These are phyloP conservation scores for Cosmia trapezina DNA, from an alignment of 2,888 invertebrate species.

Conservation along the genomic window DNA sequence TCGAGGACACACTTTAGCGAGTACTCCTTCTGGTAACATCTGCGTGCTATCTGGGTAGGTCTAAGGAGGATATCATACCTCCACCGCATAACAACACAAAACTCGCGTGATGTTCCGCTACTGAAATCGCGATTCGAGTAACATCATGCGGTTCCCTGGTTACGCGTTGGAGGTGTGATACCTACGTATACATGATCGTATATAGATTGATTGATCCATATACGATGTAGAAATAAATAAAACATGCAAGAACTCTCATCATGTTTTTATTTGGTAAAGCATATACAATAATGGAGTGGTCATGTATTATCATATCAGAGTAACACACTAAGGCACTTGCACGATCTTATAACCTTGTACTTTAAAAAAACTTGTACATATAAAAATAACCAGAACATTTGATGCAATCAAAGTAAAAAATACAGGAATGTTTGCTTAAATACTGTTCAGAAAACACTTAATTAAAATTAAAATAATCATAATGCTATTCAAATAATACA, in stretches of 20 bases:
- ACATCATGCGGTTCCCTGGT: too few relatives aligned
- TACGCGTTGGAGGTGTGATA: too few relatives aligned
- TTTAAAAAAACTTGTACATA: slow-evolving; percentile 68
- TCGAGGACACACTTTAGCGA: neutral
- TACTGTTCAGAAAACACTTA: slow-evolving; percentile 68
- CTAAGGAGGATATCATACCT: too few relatives aligned
- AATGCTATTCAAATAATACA: slow-evolving; percentile 60
- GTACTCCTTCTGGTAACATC: neutral
- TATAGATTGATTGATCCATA: too few relatives aligned
- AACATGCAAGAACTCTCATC: slow-evolving; percentile 58
- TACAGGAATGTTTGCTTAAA: slow-evolving; percentile 68
- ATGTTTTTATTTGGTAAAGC: slow-evolving; percentile 79
- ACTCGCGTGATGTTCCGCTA: too few relatives aligned
- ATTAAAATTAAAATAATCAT: slow-evolving; percentile 45
- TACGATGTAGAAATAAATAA: slow-evolving; percentile 34
- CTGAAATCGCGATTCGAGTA: too few relatives aligned
- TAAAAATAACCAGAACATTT: slow-evolving; percentile 57
- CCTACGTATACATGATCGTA: too few relatives aligned
- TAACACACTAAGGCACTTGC: slow-evolving; percentile 79
- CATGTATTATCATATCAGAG: slow-evolving; percentile 66
- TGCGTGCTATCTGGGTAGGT: neutral
- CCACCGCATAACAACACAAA: too few relatives aligned
- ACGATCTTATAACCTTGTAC: slow-evolving; percentile 72
- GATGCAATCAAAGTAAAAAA: slow-evolving; percentile 46
- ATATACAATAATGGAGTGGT: slow-evolving; percentile 71